Conservation (phyloP, 2,888 invertebrate species). For the Platynereis dumerilii region DNA sequence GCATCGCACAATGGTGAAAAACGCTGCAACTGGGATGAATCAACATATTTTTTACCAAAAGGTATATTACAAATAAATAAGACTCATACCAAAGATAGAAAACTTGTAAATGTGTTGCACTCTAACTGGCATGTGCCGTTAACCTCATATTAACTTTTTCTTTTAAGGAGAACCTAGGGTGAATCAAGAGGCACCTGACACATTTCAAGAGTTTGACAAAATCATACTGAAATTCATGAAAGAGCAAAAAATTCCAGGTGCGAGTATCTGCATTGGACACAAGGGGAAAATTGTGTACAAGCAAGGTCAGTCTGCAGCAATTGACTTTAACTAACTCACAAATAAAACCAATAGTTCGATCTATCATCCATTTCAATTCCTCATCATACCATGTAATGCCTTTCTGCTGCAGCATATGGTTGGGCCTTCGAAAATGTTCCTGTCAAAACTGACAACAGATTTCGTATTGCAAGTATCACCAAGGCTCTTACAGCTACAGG, state of each 20-base stretch:
- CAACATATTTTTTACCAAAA: too few species aligned
- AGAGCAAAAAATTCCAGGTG: constrained; percentile 51
- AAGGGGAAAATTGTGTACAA: constrained; percentile 46
- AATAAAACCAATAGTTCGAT: not conserved
- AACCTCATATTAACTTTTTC: not conserved
- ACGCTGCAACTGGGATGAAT: too few species aligned
- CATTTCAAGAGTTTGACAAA: constrained; percentile 38
- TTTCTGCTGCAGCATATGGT: constrained; percentile 45
- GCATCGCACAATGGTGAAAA: too few species aligned
- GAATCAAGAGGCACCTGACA: constrained; percentile 6
- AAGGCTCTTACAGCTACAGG: constrained; percentile 51
- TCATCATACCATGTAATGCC: not conserved
- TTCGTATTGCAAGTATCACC: constrained; percentile 54
- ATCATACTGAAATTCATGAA: constrained; percentile 48
- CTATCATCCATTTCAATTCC: not conserved
- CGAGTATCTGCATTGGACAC: constrained; percentile 42
- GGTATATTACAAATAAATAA: too few species aligned
- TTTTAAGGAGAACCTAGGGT: constrained; percentile 14
- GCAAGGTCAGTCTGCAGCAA: constrained; percentile 43
- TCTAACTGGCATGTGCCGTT: too few species aligned
- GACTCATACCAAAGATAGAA: too few species aligned
- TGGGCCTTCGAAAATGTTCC: constrained; percentile 37
- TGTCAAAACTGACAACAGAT: constrained; percentile 42
- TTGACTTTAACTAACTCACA: not conserved
- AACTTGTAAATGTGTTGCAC: too few species aligned